Base-by-base conservation (phyloP, 2,888 invertebrate species). In the Sycophila texana region DNA sequence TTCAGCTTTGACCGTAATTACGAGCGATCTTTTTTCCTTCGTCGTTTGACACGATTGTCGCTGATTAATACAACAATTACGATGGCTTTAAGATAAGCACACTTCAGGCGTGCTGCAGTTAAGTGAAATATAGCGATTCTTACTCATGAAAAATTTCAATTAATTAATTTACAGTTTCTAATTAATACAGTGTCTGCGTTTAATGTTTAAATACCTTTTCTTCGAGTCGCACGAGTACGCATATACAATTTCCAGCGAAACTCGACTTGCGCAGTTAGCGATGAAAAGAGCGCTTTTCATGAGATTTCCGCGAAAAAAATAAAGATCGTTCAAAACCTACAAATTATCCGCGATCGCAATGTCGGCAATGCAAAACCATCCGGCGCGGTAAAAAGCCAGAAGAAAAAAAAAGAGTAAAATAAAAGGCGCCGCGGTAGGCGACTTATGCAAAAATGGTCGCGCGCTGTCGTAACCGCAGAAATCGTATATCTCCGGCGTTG, bases 361-460 rank as follows among this genome's bases (percentile, higher is more conserved):
- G 30, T 26, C 51, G 39, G 66, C 55, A 63, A 55, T 22, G 74
- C 61, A 61, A 47, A 60, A 61, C 51, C 49, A 18, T 51, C 30
- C 18, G 4, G 39, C 7, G 7, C 39, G 39, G 39, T 39, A 39
- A 26, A 26, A 26, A 26, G 26, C 3, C n/a, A n/a, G n/a, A n/a
- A n/a, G n/a, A 26, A 39, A n/a, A 20, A 13, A 61, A 49, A 57
- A 58, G 49, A 20, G 55, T 20, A 57, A 18, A 65, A 7, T 39
- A 39, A 39, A 39, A 39, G 39, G 39, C 39, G 39, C 39, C 39
- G 39, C 39, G 39, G 39, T 39, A 39, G 60, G 61, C 30, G 55
- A 79, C 71, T 79, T 75, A 75, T 72, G 75, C 74, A 75, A 71
- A 79, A 71, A 71, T 79, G 67, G 22, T 30, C 51, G 63, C 5